Conservation (phyloP, 2,888 invertebrate genomes). For the Drosophila antonietae region DNA sequence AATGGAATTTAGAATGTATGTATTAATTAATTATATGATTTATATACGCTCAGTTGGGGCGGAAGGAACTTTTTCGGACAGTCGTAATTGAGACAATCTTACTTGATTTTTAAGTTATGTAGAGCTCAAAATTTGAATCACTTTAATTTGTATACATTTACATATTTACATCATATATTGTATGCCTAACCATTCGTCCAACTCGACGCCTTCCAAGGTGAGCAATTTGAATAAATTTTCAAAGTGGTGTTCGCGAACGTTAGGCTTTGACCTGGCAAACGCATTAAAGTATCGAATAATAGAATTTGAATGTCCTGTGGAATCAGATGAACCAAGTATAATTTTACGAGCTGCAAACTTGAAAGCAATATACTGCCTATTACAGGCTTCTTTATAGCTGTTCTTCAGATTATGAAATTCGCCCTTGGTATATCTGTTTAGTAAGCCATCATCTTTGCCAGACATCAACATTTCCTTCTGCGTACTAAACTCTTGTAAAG, state of each 20-base stretch:
- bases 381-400: neutral
- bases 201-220: neutral
- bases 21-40: too few species aligned
- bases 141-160: neutral
- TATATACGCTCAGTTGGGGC: too few species aligned
- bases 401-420: neutral
- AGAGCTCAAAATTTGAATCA: neutral
- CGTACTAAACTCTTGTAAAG: neutral
- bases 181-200: neutral
- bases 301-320: neutral
- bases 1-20: too few species aligned
- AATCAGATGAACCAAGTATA: neutral
- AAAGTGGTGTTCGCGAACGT: neutral
- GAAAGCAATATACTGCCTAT: neutral
- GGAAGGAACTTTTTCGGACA: too few species aligned
- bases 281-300: neutral
- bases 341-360: neutral
- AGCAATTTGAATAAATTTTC: conserved; percentile 1
- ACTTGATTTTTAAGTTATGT: neutral
- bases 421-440: neutral
- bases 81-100: neutral
- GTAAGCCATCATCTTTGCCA: neutral
- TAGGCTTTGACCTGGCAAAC: neutral
- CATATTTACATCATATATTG: neutral
- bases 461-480: neutral